Evolutionary conservation across 2,888 invertebrate genomes (phyloP).

Genomic region (Amphipoea oculea): DNA sequence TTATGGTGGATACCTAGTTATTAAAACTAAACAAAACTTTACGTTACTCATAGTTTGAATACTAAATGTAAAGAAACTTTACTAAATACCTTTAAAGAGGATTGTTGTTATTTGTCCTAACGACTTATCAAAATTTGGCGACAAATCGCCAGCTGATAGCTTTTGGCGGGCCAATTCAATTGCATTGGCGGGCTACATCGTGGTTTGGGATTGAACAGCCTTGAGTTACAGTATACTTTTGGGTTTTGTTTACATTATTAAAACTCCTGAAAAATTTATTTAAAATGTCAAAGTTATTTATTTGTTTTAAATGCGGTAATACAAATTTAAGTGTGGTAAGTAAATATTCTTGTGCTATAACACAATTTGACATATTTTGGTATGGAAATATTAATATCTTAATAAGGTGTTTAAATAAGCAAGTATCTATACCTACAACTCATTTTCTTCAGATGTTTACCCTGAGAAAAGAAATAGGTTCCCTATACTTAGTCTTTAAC

Average conservation of each 20-base stretch:
- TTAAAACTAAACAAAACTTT: too few species aligned
- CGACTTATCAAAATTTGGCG: neutral
- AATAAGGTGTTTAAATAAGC: neutral
- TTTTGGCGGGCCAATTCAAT: neutral
- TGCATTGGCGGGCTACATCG: neutral
- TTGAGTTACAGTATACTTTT: neutral
- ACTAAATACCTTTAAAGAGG: too few species aligned
- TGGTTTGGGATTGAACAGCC: too few species aligned
- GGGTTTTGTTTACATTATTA: too few species aligned
- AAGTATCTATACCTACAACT: neutral
- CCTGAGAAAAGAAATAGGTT: neutral
- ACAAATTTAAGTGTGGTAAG: neutral
- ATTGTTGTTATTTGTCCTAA: neutral
- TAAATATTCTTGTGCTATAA: neutral
- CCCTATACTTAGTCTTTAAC: neutral
- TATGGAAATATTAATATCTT: neutral
- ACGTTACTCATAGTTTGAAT: too few species aligned
- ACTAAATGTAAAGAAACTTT: too few species aligned
- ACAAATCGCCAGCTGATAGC: neutral
- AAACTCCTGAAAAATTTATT: neutral
- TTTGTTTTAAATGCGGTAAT: neutral
- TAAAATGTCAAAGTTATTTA: neutral
- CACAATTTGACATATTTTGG: neutral
- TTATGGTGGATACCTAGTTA: too few species aligned
- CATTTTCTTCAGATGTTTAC: neutral